Evolutionary conservation across 2,888 invertebrate species (phyloP).

Genomic region (Ormyrus pomaceus): DNA sequence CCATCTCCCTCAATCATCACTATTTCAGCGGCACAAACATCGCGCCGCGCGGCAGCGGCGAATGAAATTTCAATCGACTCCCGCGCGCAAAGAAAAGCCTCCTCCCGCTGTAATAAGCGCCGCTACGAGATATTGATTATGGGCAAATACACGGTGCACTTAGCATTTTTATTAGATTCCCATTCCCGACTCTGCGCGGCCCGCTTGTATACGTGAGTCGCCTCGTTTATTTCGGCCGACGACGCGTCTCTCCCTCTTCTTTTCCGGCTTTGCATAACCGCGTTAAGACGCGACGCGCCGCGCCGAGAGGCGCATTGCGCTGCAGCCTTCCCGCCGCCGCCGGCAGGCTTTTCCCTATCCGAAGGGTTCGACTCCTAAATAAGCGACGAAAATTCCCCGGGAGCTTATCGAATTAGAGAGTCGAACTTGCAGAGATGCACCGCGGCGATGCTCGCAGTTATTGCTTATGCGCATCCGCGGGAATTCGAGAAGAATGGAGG

Average conservation of each 20-base stretch:
- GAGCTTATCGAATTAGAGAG: slow-evolving; percentile 31
- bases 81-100: slow-evolving; percentile 35
- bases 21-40: slow-evolving; percentile 39
- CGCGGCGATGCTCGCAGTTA: background rate
- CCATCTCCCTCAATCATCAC: slow-evolving; percentile 28
- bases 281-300: slow-evolving; percentile 28
- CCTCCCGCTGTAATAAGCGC: slow-evolving; percentile 38
- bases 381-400: slow-evolving; percentile 13
- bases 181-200: slow-evolving; percentile 33
- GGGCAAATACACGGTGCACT: slow-evolving; percentile 21
- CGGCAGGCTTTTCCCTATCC: background rate
- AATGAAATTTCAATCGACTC: slow-evolving; percentile 46
- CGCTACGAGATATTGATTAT: slow-evolving; percentile 48
- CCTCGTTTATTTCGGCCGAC: slow-evolving; percentile 20
- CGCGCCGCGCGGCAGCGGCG: background rate
- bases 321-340: background rate
- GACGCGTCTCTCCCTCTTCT: background rate
- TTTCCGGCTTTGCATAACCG: slow-evolving; percentile 38
- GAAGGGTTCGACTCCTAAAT: too few relatives aligned
- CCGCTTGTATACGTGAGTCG: slow-evolving; percentile 37
- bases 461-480: too few relatives aligned
- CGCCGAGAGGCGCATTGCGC: slow-evolving; percentile 11
- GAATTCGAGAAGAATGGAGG: too few relatives aligned
- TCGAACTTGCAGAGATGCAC: background rate
- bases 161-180: slow-evolving; percentile 53